Conservation (phyloP, 64 coral and sea anemone species). For the Cladopsammia gracilis region DNA sequence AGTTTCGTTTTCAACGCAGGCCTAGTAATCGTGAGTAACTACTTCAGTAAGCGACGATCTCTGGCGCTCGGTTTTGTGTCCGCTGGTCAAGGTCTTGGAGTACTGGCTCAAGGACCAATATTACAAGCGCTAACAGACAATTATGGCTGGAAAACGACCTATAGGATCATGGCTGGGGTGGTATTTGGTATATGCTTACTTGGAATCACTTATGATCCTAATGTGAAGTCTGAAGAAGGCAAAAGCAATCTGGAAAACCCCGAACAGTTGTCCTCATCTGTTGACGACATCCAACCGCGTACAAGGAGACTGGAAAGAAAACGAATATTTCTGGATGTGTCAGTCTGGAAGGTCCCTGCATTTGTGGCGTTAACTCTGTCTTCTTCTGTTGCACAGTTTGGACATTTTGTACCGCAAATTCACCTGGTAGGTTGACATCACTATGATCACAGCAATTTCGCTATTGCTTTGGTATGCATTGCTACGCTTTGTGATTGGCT, state of each 20-base stretch:
- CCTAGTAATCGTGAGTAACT: not conserved
- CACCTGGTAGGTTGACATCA: not conserved
- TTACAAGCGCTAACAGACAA: not conserved
- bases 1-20: not conserved
- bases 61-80: conserved; percentile 10
- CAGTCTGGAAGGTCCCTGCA: conserved; percentile 1
- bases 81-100: not conserved
- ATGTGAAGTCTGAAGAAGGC: not conserved
- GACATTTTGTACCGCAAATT: conserved; percentile 11
- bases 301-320: not conserved
- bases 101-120: not conserved
- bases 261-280: not conserved
- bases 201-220: conserved; percentile 13
- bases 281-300: not conserved
- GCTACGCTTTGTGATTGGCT: no score
- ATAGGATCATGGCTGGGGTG: conserved; percentile 10
- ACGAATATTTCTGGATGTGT: not conserved
- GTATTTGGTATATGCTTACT: not conserved
- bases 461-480: no score
- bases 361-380: not conserved
- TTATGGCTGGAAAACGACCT: conserved; percentile 11
- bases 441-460: no score
- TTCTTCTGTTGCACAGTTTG: not conserved
- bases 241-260: not conserved
- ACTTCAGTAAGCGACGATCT: conserved; percentile 27